These are phyloP conservation scores for Thera obeliscata DNA, from an alignment of 2,888 invertebrate species.

Conservation along the genomic window DNA sequence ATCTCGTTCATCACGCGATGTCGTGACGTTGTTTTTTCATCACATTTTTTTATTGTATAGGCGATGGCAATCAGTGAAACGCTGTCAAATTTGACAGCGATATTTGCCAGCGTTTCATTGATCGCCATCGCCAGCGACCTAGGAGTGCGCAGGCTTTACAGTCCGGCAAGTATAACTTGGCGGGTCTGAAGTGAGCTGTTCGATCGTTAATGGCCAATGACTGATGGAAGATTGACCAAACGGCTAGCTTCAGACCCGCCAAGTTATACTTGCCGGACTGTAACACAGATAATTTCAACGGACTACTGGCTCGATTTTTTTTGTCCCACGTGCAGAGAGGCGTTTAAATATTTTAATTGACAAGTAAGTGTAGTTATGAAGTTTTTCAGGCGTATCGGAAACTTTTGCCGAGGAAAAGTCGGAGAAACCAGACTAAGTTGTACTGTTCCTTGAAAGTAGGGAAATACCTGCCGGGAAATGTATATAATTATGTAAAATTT, in stretches of 20 bases:
- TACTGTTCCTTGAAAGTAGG: slow-evolving; percentile 16
- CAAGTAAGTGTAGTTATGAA: slow-evolving; percentile 40
- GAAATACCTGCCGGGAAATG: not conserved
- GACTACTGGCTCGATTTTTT: slow-evolving; percentile 63
- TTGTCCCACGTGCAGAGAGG: slow-evolving; percentile 59
- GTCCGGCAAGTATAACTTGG: too few relatives aligned
- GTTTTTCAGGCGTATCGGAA: slow-evolving; percentile 37
- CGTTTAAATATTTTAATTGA: slow-evolving; percentile 56
- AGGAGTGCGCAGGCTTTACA: too few relatives aligned
- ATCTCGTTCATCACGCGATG: slow-evolving; percentile 70
- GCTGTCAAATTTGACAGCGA: too few relatives aligned
- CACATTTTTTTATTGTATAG: slow-evolving; percentile 42
- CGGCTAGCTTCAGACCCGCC: too few relatives aligned
- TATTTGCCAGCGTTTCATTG: too few relatives aligned
- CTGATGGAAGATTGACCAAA: too few relatives aligned
- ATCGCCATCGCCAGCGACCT: too few relatives aligned
- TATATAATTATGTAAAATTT: too few relatives aligned
- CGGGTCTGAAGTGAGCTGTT: too few relatives aligned
- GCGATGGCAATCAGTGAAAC: too few relatives aligned
- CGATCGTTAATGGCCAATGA: too few relatives aligned
- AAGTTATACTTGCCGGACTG: slow-evolving; percentile 78
- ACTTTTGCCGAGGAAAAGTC: slow-evolving; percentile 35
- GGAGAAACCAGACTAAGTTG: slow-evolving; percentile 19
- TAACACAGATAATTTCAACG: slow-evolving; percentile 75
- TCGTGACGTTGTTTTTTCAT: slow-evolving; percentile 76